Percentiles rank a stretch among this genome's conserved stretches.
Conservation (phyloP, 2,797 vertebrate genomes). For the Distichodus sexfasciatus region DNA sequence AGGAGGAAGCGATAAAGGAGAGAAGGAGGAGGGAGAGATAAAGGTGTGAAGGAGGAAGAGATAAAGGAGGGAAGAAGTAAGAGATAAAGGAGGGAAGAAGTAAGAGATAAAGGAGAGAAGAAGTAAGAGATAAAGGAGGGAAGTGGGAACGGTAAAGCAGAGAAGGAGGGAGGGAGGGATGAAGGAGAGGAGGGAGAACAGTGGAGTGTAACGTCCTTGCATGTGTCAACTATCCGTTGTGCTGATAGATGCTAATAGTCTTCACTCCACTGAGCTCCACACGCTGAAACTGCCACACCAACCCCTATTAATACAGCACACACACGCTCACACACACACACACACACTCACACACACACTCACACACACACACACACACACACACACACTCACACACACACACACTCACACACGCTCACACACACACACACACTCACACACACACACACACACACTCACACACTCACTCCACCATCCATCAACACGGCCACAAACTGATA, state of each 20-base stretch:
- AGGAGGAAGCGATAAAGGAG: too few species aligned
- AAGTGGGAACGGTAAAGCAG: too few species aligned
- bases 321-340: too few species aligned
- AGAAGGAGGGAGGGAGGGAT: background rate
- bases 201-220: constrained; percentile 46
- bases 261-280: constrained; percentile 52
- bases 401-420: background rate
- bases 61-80: background rate
- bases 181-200: constrained; percentile 24
- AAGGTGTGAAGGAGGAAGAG: background rate
- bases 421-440: background rate
- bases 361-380: constrained; percentile 2
- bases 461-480: constrained; percentile 21
- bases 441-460: constrained; percentile 1
- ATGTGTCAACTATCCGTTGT: constrained; percentile 39
- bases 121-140: background rate
- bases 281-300: constrained; percentile 40
- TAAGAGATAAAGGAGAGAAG: background rate
- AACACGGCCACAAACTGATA: constrained; percentile 22
- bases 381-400: background rate
- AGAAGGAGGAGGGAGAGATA: too few species aligned
- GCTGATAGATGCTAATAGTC: constrained; percentile 60
- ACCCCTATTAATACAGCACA: constrained; percentile 49
- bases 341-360: background rate
- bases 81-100: background rate